These are phyloP conservation scores for Virgularia gustaviana DNA, from an alignment of 92 coral and sea anemone species.

Conservation along the genomic window DNA sequence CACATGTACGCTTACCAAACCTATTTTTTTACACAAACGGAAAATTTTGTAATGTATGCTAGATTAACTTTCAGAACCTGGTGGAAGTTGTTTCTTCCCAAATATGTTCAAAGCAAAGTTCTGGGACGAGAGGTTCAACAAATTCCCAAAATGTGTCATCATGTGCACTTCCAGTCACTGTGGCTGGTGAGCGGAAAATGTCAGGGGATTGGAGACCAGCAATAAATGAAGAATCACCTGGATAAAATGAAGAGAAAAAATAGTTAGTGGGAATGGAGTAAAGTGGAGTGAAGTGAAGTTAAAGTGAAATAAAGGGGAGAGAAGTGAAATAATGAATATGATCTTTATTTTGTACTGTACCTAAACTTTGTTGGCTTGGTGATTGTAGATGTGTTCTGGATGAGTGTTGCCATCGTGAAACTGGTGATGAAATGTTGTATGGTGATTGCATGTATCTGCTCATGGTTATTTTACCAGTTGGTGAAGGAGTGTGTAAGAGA, in stretches of 20 bases:
- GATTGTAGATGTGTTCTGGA: conserved; percentile 3
- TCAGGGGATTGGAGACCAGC: conserved; percentile 60
- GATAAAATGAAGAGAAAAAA: not conserved
- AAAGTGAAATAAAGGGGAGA: not conserved
- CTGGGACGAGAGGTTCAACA: conserved; percentile 78
- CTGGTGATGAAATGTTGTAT: conserved; percentile 73
- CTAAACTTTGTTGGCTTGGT: conserved; percentile 23
- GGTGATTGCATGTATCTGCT: conserved; percentile 11
- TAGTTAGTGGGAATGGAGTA: not conserved
- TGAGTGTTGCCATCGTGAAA: conserved; percentile 14
- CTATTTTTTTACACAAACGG: not conserved
- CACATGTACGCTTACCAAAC: not conserved
- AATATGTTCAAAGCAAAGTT: conserved; percentile 66
- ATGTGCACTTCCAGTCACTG: conserved; percentile 43
- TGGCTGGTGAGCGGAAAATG: conserved; percentile 72
- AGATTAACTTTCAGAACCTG: conserved; percentile 40
- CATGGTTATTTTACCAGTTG: conserved; percentile 44
- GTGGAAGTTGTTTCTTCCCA: conserved; percentile 91
- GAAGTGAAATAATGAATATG: not conserved
- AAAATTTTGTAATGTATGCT: not conserved
- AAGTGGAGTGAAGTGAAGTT: no score
- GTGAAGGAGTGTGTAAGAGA: conserved; percentile 64
- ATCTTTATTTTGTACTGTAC: no score
- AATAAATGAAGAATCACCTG: conserved; percentile 60
- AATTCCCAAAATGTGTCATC: conserved; percentile 84